phyloP scores from a whole-genome alignment of 2,888 invertebrate species.

The Amorpha juglandis region DNA sequence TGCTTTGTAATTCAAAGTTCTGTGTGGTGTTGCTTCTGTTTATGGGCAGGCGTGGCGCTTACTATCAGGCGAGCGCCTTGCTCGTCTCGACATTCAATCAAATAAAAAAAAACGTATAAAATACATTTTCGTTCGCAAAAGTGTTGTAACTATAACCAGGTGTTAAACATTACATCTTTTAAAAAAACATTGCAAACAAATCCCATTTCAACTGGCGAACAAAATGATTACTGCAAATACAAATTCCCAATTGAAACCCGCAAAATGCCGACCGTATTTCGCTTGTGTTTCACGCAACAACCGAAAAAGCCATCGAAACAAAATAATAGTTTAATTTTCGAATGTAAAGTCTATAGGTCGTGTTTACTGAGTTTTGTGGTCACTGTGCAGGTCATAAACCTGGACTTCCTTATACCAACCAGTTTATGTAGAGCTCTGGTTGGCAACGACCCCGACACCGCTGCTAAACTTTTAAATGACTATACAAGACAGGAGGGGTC shows the following conservation, averaged over 20 bases:
- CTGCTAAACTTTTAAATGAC: constrained; percentile 35
- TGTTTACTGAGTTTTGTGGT: constrained; percentile 64
- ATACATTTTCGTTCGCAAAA: too few relatives aligned
- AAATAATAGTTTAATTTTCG: constrained; percentile 40
- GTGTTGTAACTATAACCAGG: too few relatives aligned
- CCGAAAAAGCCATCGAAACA: constrained; percentile 29
- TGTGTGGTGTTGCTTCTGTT: too few relatives aligned
- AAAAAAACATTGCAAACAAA: too few relatives aligned
- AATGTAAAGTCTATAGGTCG: constrained; percentile 60
- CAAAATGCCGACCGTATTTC: neutral
- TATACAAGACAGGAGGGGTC: constrained; percentile 43
- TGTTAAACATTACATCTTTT: too few relatives aligned
- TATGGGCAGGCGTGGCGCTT: too few relatives aligned
- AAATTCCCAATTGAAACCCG: constrained; percentile 2
- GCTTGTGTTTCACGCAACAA: constrained; percentile 19
- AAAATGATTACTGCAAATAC: constrained; percentile 4
- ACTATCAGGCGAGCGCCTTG: too few relatives aligned
- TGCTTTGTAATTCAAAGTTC: too few relatives aligned
- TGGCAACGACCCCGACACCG: constrained; percentile 33
- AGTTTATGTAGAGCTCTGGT: constrained; percentile 49
- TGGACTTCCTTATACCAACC: constrained; percentile 67
- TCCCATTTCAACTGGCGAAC: too few relatives aligned
- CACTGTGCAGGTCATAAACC: constrained; percentile 70
- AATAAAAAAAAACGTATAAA: too few relatives aligned
- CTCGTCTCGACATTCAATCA: too few relatives aligned